A percentile compares a stretch with the other conserved stretches of the same genome.
phyloP scores from a whole-genome alignment of 2,888 invertebrate genomes.

The Ommatoiulus sabulosus region DNA sequence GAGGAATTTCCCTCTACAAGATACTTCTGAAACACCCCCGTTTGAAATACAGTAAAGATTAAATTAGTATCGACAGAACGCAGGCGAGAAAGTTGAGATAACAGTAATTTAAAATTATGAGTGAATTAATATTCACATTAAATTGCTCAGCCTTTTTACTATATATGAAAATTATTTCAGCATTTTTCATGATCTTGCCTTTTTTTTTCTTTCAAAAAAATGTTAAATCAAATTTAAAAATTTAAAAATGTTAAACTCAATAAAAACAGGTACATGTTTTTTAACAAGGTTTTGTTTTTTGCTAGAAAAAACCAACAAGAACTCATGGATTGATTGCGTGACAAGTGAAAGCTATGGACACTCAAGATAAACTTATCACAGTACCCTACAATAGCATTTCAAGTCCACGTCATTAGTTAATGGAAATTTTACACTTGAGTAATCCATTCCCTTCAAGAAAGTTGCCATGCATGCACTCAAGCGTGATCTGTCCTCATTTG shows the following conservation, averaged over 20 bases:
- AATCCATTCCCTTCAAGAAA: conserved; percentile 1
- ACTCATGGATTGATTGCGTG: background rate
- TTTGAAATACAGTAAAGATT: background rate
- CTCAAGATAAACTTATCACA: background rate
- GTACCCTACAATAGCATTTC: conserved; percentile 1
- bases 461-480: background rate
- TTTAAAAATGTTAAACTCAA: background rate
- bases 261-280: no score
- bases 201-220: no score
- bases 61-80: background rate
- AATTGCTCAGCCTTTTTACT: no score
- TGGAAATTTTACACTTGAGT: background rate
- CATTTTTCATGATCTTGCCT: no score
- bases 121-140: no score
- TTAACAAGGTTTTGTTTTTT: background rate
- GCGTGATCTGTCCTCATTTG: conserved; percentile 10
- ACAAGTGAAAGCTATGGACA: background rate
- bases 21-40: background rate
- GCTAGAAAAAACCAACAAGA: background rate
- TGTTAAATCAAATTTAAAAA: no score
- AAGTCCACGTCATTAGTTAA: background rate
- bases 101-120: no score
- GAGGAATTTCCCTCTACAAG: background rate
- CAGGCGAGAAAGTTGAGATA: background rate
- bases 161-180: no score